These are phyloP conservation scores for Musca domestica DNA, from an alignment of 1,140 invertebrate genomes.

Conservation along the genomic window DNA sequence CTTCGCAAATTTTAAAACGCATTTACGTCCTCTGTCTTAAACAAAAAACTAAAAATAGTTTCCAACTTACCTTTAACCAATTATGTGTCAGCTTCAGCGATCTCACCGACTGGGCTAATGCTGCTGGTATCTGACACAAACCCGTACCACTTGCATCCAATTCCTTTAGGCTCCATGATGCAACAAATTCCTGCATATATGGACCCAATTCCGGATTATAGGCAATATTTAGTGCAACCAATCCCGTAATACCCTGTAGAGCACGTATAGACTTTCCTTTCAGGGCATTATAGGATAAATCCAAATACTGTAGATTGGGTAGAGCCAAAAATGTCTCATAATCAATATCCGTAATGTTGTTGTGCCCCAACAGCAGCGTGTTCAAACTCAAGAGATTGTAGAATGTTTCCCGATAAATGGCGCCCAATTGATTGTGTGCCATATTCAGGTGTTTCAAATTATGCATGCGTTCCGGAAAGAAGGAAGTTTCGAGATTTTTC, in stretches of 20 bases:
- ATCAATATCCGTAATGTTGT: conserved; percentile 58
- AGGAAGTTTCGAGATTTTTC: conserved; percentile 42
- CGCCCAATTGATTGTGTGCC: conserved; percentile 56
- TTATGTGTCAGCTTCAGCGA: conserved; percentile 78
- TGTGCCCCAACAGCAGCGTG: conserved; percentile 59
- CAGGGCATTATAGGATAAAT: conserved; percentile 76
- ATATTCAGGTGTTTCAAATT: conserved; percentile 62
- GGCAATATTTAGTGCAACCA: conserved; percentile 73
- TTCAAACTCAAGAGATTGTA: conserved; percentile 51
- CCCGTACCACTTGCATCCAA: conserved; percentile 71
- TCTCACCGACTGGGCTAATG: conserved; percentile 79
- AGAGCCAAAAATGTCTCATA: conserved; percentile 62
- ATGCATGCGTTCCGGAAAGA: conserved; percentile 39
- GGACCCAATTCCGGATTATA: conserved; percentile 66
- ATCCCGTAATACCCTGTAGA: conserved; percentile 70
- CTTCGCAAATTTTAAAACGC: too few relatives aligned
- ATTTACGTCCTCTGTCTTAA: too few relatives aligned
- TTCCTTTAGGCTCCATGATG: conserved; percentile 56
- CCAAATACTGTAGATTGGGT: conserved; percentile 72
- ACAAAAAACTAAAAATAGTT: too few relatives aligned
- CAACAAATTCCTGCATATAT: conserved; percentile 51
- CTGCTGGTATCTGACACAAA: conserved; percentile 75
- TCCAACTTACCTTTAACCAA: conserved; percentile 48
- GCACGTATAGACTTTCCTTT: conserved; percentile 67
- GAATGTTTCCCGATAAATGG: conserved; percentile 51